Evolutionary conservation across 30 jellyfish, hydroid and myxozoan genomes (phyloP), one percentile per base, ranked within the genome.

Genomic region (Mastigias papua): DNA sequence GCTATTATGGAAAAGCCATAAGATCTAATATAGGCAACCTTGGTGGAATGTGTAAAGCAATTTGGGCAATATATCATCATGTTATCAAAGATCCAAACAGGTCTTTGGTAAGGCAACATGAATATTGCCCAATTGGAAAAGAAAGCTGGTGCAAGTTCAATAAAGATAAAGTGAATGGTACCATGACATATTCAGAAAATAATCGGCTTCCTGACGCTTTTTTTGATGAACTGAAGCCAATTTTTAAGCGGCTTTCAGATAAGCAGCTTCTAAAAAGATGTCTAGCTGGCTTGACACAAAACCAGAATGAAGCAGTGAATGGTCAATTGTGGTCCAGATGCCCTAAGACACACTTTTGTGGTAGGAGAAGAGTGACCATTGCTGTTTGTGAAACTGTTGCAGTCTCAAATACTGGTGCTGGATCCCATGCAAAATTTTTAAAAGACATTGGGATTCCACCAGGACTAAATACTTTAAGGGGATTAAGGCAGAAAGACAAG

Each of bases 241-340:
- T n/a, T n/a, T n/a, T n/a, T n/a, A n/a, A n/a, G n/a, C n/a, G n/a
- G n/a, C n/a, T n/a, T n/a, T 37, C 86, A 11, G 86, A 37, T 11
- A 29, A 19, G 4, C 29, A 22, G 23, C 86, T 35, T 50, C 86
- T 75, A 34, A 31, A 75, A 17, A 46, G 86, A 46, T 75, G 74
- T 25, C 74, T 75, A 10, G 62, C 62, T 23, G 86, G 86, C 62
- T 20, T 75, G 75, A 75, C 86, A 11, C 86, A 75, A 48, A 75
- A 75, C 57, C 86, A 75, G 46, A 75, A 75, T 75, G 86, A 75
- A 71, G 48, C 57, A 11, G 62, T 75, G n/a, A 75, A 75, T 75
- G 73, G 86, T 34, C 61, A 23, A 5, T 27, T 75, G 28, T 75
- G 86, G 86, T 26, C 86, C 23, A 75, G 48, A 31, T 75, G 86